Evolutionary conservation across 2,113 vertebrate species (phyloP).

Genomic region (Anas platyrhynchos): DNA sequence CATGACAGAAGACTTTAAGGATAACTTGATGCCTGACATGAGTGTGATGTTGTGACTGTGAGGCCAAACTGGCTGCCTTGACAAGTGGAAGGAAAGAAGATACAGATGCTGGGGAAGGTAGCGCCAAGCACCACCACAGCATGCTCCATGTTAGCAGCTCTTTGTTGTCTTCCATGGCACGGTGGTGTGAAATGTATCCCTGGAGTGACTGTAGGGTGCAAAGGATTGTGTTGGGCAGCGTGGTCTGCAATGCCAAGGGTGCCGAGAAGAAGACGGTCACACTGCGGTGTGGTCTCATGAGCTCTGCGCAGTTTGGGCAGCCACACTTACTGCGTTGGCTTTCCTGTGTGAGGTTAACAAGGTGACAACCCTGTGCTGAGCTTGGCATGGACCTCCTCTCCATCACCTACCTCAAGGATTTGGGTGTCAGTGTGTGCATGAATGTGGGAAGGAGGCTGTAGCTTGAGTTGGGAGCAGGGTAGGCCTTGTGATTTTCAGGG

Average conservation of each 20-base stretch:
- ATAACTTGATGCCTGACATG: neutral
- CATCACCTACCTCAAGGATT: accelerated
- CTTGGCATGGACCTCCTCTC: neutral
- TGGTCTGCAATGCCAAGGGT: neutral
- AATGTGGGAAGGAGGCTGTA: neutral
- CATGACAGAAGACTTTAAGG: neutral
- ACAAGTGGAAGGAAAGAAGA: neutral
- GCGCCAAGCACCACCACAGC: neutral
- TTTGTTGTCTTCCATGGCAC: neutral
- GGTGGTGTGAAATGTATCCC: neutral
- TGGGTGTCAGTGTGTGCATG: neutral
- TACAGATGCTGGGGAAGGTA: neutral
- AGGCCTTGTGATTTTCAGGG: neutral
- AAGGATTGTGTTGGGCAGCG: neutral
- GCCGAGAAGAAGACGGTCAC: neutral
- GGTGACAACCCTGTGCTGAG: neutral
- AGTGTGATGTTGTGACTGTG: neutral
- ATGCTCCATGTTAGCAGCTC: neutral
- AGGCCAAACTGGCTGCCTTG: neutral
- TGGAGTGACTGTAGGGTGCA: neutral
- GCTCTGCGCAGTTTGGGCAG: neutral
- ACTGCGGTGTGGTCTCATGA: neutral
- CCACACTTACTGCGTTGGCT: neutral
- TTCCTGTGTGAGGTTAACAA: neutral
- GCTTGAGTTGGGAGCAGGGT: neutral